These are phyloP conservation scores for Chaetogeoica ovagalla DNA, from an alignment of 2,888 invertebrate species.

Conservation along the genomic window DNA sequence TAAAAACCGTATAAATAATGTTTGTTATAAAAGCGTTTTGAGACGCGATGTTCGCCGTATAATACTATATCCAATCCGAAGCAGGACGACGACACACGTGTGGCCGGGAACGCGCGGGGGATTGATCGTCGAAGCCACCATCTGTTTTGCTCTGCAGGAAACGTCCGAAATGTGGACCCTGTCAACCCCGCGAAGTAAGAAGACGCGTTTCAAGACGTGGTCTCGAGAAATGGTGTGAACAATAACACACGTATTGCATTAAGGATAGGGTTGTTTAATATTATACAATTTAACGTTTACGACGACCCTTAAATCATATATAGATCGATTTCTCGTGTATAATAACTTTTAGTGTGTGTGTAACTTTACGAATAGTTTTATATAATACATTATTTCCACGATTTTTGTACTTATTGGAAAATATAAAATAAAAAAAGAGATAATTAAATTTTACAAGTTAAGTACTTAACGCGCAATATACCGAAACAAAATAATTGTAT, in stretches of 20 bases:
- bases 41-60: too few species aligned
- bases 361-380: neutral
- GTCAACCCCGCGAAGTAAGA: conserved; percentile 32
- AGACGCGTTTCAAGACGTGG: conserved; percentile 16
- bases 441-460: too few species aligned
- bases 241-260: neutral
- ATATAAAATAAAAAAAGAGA: too few species aligned
- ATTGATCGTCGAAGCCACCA: conserved; percentile 20
- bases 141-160: conserved; percentile 38
- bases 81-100: neutral
- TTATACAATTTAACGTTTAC: neutral
- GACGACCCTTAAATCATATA: too few species aligned
- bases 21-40: too few species aligned
- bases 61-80: too few species aligned
- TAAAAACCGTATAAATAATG: too few species aligned
- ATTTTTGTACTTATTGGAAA: too few species aligned
- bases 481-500: conserved; percentile 9
- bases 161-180: conserved; percentile 37
- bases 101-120: neutral
- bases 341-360: too few species aligned
- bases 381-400: neutral
- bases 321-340: too few species aligned
- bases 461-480: neutral
- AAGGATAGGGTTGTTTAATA: neutral
- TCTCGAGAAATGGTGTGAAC: neutral